These are phyloP conservation scores for Caenorhabditis brenneri DNA, from an alignment of 1,140 invertebrate genomes.

Conservation along the genomic window DNA sequence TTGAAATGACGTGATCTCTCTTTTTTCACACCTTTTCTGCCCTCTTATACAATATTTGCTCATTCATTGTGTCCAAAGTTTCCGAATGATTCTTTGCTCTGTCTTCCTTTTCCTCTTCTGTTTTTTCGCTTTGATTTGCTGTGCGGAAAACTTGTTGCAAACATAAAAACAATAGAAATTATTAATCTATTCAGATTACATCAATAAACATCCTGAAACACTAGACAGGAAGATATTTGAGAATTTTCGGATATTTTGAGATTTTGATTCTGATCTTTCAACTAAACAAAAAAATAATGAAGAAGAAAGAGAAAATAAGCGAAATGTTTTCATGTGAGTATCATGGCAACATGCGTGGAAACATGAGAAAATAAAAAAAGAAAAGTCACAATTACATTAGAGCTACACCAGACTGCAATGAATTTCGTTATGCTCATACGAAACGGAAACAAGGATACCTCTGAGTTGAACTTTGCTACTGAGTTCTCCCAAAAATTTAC, in stretches of 20 bases:
- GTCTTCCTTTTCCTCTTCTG: conserved; percentile 1
- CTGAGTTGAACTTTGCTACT: no score
- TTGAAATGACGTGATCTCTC: background rate
- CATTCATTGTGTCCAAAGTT: background rate
- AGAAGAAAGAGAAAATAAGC: no score
- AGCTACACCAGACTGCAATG: no score
- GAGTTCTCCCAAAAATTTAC: no score
- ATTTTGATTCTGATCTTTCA: background rate
- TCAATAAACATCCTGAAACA: background rate
- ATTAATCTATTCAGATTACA: background rate
- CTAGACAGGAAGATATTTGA: background rate
- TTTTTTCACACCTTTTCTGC: background rate
- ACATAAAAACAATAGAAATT: background rate
- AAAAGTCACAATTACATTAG: no score
- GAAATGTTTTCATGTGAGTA: no score
- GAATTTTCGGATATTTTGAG: background rate
- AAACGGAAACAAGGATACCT: no score
- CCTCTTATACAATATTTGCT: background rate
- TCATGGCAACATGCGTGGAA: no score
- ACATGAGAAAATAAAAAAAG: no score
- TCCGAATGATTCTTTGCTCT: conserved; percentile 11
- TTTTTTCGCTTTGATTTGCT: background rate
- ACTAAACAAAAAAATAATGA: no score
- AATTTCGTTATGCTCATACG: no score
- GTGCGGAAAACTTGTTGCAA: background rate